Evolutionary conservation across 2,113 vertebrate genomes (phyloP).

Genomic region (Calidris pugnax): DNA sequence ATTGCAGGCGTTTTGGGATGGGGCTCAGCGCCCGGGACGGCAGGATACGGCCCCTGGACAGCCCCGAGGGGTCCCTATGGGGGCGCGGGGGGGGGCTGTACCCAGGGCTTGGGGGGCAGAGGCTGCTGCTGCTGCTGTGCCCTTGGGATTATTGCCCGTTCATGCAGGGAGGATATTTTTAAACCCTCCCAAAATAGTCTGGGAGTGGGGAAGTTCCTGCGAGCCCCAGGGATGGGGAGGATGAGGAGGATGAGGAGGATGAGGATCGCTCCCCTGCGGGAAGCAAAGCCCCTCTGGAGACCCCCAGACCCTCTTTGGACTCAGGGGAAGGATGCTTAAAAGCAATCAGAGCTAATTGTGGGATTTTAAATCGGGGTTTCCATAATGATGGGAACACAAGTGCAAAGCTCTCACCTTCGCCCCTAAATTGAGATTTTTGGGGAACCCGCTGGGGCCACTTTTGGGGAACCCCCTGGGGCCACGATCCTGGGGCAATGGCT

Average conservation of each 20-base stretch:
- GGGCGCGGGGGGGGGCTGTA: accelerated
- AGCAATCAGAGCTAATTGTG: neutral
- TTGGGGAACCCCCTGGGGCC: neutral
- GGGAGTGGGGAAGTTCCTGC: slow-evolving; percentile 1
- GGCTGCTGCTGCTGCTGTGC: neutral
- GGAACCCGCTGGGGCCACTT: neutral
- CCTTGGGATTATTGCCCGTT: neutral
- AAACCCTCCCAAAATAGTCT: slow-evolving; percentile 49
- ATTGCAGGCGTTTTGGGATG: slow-evolving; percentile 16
- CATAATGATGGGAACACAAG: neutral
- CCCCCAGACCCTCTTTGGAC: neutral
- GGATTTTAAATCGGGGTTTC: neutral
- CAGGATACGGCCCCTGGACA: neutral
- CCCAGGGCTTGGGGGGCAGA: neutral
- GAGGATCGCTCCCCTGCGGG: neutral
- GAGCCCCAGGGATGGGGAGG: neutral
- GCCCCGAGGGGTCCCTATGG: neutral
- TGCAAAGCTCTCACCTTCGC: neutral
- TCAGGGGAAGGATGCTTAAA: neutral
- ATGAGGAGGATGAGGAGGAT: neutral
- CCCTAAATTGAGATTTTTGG: neutral
- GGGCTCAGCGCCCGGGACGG: neutral
- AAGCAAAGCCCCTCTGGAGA: neutral
- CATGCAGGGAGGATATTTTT: slow-evolving; percentile 41
- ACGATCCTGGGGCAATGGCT: neutral